Evolutionary conservation across 2,888 invertebrate genomes (phyloP).

Genomic region (Melanostoma mellinum): DNA sequence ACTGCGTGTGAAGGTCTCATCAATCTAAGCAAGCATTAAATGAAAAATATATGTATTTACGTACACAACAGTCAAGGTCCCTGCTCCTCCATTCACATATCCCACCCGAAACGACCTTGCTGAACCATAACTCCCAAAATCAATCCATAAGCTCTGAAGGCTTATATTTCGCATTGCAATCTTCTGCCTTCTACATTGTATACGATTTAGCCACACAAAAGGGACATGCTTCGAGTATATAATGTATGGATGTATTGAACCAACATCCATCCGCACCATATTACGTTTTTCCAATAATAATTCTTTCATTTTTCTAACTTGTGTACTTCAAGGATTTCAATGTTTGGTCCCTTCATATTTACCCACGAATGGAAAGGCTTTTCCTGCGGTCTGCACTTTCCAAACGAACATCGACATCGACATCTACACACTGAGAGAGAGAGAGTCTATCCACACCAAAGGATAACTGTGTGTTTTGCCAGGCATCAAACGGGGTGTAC

Average conservation of each 20-base stretch:
- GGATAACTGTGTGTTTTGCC: constrained; percentile 43
- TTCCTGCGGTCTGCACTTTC: constrained; percentile 40
- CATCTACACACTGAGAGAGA: constrained; percentile 19
- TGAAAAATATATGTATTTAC: constrained; percentile 2
- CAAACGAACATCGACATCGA: constrained; percentile 4
- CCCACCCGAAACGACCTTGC: constrained; percentile 26
- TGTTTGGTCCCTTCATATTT: constrained; percentile 37
- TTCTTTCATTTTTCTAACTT: constrained; percentile 71
- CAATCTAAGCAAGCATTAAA: constrained; percentile 47
- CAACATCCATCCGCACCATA: constrained; percentile 59
- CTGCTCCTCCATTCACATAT: neutral
- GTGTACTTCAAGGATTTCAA: constrained; percentile 65
- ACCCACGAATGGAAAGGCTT: constrained; percentile 17
- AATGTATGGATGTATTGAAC: neutral
- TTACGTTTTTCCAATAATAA: constrained; percentile 69
- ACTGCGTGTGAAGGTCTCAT: constrained; percentile 55
- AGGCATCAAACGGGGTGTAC: constrained; percentile 31
- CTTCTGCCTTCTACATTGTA: constrained; percentile 14
- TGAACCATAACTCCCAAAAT: constrained; percentile 40
- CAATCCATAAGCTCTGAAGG: constrained; percentile 35
- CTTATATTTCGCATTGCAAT: constrained; percentile 35
- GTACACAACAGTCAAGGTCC: constrained; percentile 27
- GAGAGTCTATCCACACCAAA: neutral
- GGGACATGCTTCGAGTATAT: neutral
- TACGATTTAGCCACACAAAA: constrained; percentile 15